Evolutionary conservation across 2,888 invertebrate genomes (phyloP).

Genomic region (Suillia variegata): DNA sequence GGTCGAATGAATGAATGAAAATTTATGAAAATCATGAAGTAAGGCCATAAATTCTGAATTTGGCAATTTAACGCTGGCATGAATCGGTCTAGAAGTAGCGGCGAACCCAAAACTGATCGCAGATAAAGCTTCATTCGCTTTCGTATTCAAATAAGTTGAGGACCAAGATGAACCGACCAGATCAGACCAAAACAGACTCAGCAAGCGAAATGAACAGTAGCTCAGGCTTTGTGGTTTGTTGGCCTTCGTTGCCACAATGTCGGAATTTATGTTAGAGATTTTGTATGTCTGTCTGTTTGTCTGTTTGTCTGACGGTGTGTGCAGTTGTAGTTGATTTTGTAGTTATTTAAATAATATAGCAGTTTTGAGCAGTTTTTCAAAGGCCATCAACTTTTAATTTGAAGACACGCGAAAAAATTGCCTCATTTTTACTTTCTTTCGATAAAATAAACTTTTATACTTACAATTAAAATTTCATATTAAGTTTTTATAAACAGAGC

Average conservation of each 20-base stretch:
- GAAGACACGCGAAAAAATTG: background rate
- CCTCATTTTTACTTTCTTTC: background rate
- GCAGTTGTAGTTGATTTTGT: too few species aligned
- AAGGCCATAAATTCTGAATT: conserved; percentile 51
- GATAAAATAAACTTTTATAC: background rate
- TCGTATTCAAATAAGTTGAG: background rate
- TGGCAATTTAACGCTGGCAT: conserved; percentile 41
- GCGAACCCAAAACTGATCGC: background rate
- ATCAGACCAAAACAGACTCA: too few species aligned
- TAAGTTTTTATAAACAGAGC: too few species aligned
- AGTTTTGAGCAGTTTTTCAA: background rate
- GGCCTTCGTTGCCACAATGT: background rate
- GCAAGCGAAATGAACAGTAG: too few species aligned
- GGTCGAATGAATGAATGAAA: too few species aligned
- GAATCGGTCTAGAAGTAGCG: conserved; percentile 17
- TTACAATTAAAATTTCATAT: too few species aligned
- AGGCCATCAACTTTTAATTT: background rate
- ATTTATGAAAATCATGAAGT: conserved; percentile 53
- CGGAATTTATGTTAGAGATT: conserved; percentile 5
- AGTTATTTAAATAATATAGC: background rate
- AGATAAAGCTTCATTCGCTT: background rate
- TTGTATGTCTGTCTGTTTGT: background rate
- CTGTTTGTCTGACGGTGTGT: background rate
- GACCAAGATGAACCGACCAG: background rate
- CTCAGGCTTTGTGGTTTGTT: too few species aligned